These are phyloP conservation scores for Nyctereutes procyonoides DNA, from an alignment of 2,113 vertebrate genomes.

Conservation along the genomic window DNA sequence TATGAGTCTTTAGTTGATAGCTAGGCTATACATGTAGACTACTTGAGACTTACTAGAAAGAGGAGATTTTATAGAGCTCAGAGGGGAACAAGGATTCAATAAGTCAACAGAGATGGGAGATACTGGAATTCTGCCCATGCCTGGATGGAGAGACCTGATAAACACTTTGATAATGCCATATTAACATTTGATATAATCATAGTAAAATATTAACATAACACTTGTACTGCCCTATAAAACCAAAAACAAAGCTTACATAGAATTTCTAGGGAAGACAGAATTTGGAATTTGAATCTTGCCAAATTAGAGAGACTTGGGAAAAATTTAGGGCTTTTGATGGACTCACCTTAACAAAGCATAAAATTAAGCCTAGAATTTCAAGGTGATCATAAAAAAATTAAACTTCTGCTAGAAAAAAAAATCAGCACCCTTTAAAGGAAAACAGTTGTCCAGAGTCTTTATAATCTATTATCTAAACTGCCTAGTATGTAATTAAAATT, in stretches of 20 bases:
- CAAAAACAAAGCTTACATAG: neutral
- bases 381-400: neutral
- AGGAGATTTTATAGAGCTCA: neutral
- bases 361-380: neutral
- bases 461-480: neutral
- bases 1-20: neutral
- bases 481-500: neutral
- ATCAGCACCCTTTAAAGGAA: neutral
- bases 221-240: neutral
- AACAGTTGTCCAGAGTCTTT: neutral
- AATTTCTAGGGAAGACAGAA: neutral
- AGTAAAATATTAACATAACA: neutral
- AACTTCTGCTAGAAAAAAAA: conserved; percentile 13
- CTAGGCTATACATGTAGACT: neutral
- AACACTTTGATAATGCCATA: neutral
- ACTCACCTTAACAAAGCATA: neutral
- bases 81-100: neutral
- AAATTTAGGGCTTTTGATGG: neutral
- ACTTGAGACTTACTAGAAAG: neutral
- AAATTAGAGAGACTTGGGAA: neutral
- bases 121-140: neutral
- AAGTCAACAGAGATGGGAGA: neutral
- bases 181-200: neutral
- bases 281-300: conserved; percentile 16
- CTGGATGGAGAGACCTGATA: neutral